Conservation (phyloP, 2,113 vertebrate species). For the Megalops atlanticus region DNA sequence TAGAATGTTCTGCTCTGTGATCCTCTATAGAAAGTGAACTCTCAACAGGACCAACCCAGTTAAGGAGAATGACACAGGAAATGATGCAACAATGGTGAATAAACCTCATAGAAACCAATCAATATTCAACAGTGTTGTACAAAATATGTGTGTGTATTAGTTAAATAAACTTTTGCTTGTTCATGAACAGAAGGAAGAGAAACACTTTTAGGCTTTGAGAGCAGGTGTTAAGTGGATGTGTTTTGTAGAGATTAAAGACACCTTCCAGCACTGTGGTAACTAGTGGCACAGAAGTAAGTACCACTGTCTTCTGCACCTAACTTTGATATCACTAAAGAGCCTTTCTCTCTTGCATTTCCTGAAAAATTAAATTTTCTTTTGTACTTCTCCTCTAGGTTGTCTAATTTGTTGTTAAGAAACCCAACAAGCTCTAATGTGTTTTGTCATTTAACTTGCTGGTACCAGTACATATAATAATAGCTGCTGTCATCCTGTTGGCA, state of each 20-base stretch:
- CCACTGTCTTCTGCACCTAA: background rate
- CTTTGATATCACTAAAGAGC: background rate
- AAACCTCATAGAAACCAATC: too few species aligned
- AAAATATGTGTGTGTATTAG: too few species aligned
- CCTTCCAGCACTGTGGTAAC: background rate
- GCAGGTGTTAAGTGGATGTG: background rate
- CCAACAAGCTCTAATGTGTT: background rate
- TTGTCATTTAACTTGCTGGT: background rate
- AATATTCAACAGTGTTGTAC: too few species aligned
- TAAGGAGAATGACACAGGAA: too few species aligned
- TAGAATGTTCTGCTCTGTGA: too few species aligned
- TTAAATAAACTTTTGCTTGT: too few species aligned
- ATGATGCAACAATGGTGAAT: too few species aligned
- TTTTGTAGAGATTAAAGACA: background rate
- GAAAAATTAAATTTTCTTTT: background rate
- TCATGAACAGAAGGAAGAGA: background rate
- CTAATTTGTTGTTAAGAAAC: background rate
- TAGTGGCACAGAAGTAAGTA: constrained; percentile 1
- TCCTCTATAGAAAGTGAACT: too few species aligned
- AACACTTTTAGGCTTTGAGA: background rate
- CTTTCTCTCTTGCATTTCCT: background rate
- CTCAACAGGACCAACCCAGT: too few species aligned
- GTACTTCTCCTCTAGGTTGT: background rate
- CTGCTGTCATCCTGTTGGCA: constrained; percentile 5
- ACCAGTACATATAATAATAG: background rate